These are phyloP conservation scores for Hyposoter didymator DNA, from an alignment of 2,888 invertebrate species.

Conservation along the genomic window DNA sequence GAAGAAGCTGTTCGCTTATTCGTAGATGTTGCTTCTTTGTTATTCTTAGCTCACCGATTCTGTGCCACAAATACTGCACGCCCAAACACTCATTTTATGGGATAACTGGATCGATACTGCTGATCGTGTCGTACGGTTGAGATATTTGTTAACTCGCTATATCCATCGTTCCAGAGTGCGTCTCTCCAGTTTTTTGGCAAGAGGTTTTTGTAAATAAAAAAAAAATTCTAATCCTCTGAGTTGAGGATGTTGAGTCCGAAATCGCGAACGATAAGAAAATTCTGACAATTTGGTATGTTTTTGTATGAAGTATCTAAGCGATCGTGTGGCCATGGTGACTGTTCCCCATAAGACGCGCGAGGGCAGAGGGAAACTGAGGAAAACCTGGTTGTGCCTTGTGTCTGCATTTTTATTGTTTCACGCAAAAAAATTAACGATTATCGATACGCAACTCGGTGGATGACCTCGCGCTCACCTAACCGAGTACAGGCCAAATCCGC, in stretches of 20 bases:
- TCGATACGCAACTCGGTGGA: neutral
- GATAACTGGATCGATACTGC: conserved; percentile 13
- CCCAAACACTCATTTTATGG: conserved; percentile 1
- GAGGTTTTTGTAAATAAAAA: too few species aligned
- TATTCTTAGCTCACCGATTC: conserved; percentile 4
- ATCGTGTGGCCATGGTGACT: too few species aligned
- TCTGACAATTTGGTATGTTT: too few species aligned
- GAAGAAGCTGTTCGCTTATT: conserved; percentile 38
- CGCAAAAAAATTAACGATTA: neutral
- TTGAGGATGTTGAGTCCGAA: too few species aligned
- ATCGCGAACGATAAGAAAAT: too few species aligned
- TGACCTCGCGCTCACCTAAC: neutral
- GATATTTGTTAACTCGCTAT: conserved; percentile 22
- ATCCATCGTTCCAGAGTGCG: neutral
- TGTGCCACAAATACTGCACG: conserved; percentile 6
- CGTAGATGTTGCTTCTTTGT: conserved; percentile 34
- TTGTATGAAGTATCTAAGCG: too few species aligned
- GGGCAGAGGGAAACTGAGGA: neutral
- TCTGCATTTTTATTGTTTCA: too few species aligned
- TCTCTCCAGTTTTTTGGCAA: neutral
- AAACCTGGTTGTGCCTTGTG: too few species aligned
- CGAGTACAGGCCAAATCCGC: neutral
- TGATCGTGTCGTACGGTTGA: conserved; percentile 27
- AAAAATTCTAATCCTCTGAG: too few species aligned
- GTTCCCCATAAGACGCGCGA: neutral